Percentiles rank a stretch among this genome's conserved stretches.
Conservation (phyloP, 2,797 vertebrate species). For the Catamblyrhynchus diadema region DNA sequence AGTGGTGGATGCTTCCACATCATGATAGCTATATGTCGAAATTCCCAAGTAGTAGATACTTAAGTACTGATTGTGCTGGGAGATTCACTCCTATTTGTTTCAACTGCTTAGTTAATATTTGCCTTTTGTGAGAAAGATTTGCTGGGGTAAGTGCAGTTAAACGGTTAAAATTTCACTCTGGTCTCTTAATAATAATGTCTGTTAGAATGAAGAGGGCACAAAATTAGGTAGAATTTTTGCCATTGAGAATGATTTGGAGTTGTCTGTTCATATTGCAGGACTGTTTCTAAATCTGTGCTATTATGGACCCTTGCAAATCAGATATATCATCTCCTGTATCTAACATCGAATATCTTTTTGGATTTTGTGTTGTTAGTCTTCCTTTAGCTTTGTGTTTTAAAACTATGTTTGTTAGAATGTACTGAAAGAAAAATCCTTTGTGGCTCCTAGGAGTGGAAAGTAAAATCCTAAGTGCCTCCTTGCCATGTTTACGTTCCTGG, state of each 20-base stretch:
- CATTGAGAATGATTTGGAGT: neutral
- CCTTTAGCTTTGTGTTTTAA: neutral
- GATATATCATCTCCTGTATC: neutral
- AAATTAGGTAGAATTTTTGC: neutral
- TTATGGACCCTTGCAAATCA: neutral
- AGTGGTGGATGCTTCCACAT: constrained; percentile 65
- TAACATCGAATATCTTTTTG: neutral
- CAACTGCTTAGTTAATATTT: neutral
- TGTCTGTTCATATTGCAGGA: neutral
- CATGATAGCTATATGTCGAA: constrained; percentile 7
- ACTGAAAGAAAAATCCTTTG: neutral
- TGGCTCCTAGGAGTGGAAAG: neutral
- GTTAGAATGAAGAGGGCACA: neutral
- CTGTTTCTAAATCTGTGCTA: neutral
- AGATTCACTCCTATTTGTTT: neutral
- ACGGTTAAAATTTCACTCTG: neutral
- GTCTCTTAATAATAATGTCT: neutral
- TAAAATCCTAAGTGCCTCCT: neutral
- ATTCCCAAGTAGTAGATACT: neutral
- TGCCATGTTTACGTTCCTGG: neutral
- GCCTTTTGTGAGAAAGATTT: neutral
- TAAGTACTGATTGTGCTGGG: neutral
- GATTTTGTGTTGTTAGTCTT: neutral
- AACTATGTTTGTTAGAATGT: neutral
- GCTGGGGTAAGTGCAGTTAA: neutral